A percentile compares a stretch with the other conserved stretches of the same genome.
Conservation (phyloP, 2,113 vertebrate species). For the Cheirogaleus medius region DNA sequence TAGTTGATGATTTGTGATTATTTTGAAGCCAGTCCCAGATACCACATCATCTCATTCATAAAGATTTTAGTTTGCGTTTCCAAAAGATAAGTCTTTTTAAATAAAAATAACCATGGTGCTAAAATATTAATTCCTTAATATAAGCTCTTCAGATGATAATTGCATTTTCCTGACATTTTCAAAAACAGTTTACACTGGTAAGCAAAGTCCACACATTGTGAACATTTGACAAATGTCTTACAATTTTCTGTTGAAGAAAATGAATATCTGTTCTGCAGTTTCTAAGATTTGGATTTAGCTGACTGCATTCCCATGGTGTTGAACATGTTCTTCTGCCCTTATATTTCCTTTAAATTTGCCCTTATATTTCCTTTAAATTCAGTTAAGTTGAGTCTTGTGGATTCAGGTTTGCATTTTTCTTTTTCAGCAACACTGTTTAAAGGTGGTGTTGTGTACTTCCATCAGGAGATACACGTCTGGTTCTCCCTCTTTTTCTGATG, state of each 20-base stretch:
- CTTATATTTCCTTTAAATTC: background rate
- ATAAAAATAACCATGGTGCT: background rate
- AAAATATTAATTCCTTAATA: background rate
- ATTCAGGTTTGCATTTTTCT: background rate
- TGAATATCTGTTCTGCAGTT: background rate
- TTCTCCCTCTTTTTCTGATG: background rate
- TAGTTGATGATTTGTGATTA: background rate
- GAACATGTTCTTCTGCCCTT: background rate
- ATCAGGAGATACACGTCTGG: background rate
- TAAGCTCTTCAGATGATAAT: background rate
- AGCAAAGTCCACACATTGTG: background rate
- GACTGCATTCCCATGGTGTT: background rate
- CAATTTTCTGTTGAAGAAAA: background rate
- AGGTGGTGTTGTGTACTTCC: background rate
- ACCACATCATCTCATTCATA: background rate
- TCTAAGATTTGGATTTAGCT: background rate
- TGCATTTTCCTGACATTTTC: background rate
- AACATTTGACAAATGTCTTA: too few species aligned
- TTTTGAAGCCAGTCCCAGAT: background rate
- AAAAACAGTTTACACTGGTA: background rate
- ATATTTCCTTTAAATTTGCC: background rate
- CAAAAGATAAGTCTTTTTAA: background rate
- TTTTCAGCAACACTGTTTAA: background rate
- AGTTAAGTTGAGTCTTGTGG: background rate
- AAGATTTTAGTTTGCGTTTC: background rate